phyloP scores from a whole-genome alignment of 2,888 invertebrate species.

The Parapristionchus giblindavisi region DNA sequence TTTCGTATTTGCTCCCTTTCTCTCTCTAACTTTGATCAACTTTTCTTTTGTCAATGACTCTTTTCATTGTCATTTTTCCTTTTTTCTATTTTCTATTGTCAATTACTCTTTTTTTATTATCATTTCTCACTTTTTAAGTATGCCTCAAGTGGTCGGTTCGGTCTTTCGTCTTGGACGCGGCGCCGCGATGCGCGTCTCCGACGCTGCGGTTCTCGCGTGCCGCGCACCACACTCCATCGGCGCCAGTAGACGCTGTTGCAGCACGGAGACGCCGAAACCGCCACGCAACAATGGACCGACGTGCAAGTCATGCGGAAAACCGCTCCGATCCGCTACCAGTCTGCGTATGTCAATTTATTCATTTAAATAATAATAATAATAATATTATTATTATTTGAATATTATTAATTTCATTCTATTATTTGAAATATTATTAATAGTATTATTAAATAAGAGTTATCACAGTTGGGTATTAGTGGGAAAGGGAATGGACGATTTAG shows the following conservation, averaged over 20 bases:
- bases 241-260: background rate
- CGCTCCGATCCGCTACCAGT: conserved; percentile 59
- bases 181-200: background rate
- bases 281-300: conserved; percentile 38
- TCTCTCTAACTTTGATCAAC: background rate
- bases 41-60: background rate
- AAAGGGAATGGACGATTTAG: too few relatives aligned
- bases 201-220: background rate
- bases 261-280: conserved; percentile 4
- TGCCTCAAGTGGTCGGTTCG: conserved; percentile 34
- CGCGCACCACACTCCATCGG: conserved; percentile 2
- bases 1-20: background rate
- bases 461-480: too few relatives aligned
- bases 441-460: too few relatives aligned
- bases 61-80: background rate
- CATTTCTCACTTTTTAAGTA: conserved; percentile 18
- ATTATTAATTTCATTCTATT: too few relatives aligned
- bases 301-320: conserved; percentile 61
- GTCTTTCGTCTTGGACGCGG: conserved; percentile 24
- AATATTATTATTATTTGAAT: too few relatives aligned
- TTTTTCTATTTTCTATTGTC: background rate
- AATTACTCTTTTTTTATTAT: background rate
- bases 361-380: too few relatives aligned
- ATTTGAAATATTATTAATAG: too few relatives aligned
- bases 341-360: conserved; percentile 51